A percentile compares a stretch with the other conserved stretches of the same genome.
phyloP scores from a whole-genome alignment of 92 coral and sea anemone species.

The Scolanthus callimorphus region DNA sequence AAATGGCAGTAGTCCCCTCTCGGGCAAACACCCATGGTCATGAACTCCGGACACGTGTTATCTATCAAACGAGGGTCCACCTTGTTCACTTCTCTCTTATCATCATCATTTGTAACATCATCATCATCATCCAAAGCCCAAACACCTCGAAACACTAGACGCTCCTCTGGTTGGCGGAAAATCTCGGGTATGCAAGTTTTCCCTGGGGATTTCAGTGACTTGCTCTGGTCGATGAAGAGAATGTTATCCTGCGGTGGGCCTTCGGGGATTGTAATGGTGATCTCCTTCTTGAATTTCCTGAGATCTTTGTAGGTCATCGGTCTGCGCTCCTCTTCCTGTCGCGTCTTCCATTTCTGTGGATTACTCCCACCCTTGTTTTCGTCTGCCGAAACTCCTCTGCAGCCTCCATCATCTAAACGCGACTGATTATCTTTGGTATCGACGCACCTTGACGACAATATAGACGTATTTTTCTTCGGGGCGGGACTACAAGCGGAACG shows the following conservation, averaged over 20 bases:
- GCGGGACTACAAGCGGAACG: too few species aligned
- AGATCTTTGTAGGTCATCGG: not conserved
- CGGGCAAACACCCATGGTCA: conserved; percentile 52
- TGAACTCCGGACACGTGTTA: conserved; percentile 46
- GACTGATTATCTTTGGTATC: too few species aligned
- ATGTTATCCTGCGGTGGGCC: conserved; percentile 3
- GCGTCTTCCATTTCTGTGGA: too few species aligned
- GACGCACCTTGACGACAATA: too few species aligned
- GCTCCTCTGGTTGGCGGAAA: not conserved
- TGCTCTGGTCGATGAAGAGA: not conserved
- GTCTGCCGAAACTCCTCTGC: too few species aligned
- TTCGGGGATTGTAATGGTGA: not conserved
- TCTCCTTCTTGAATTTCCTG: not conserved
- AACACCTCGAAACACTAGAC: not conserved
- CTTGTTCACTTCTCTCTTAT: not conserved
- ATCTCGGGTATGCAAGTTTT: not conserved
- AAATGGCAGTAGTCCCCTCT: conserved; percentile 36
- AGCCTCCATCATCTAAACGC: too few species aligned
- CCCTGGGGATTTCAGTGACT: not conserved
- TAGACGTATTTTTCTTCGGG: too few species aligned
- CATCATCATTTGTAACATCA: not conserved
- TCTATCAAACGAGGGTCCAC: conserved; percentile 6
- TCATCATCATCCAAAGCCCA: not conserved
- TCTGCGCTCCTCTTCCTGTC: conserved; percentile 16
- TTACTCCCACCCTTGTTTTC: too few species aligned